These are phyloP conservation scores for Yponomeuta plumbellus DNA, from an alignment of 2,888 invertebrate species.

Conservation along the genomic window DNA sequence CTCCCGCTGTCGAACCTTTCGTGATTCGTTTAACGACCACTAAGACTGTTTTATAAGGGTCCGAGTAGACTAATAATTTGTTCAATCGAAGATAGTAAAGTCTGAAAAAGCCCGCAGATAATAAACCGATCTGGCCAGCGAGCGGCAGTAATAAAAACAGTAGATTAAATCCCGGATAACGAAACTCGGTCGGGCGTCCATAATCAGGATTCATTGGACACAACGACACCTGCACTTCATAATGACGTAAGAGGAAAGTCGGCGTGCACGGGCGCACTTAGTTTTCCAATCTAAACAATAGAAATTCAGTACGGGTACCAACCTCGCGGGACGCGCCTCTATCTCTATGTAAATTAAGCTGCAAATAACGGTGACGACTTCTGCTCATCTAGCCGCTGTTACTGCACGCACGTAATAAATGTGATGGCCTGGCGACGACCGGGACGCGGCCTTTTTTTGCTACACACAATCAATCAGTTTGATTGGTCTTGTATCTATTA, in stretches of 20 bases:
- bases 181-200: neutral
- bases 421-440: slow-evolving; percentile 20
- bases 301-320: slow-evolving; percentile 72
- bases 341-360: slow-evolving; percentile 75
- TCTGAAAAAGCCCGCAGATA: neutral
- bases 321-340: slow-evolving; percentile 67
- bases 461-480: slow-evolving; percentile 18
- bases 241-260: slow-evolving; percentile 67
- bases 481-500: slow-evolving; percentile 17
- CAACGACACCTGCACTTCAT: slow-evolving; percentile 42
- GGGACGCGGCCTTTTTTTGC: slow-evolving; percentile 24
- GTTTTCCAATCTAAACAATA: slow-evolving; percentile 77
- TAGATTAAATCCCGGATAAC: neutral
- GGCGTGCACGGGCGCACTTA: slow-evolving; percentile 53
- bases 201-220: slow-evolving; percentile 18
- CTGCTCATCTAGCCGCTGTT: slow-evolving; percentile 50
- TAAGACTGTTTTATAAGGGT: too few relatives aligned
- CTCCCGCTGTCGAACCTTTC: too few relatives aligned
- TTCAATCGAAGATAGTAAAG: neutral
- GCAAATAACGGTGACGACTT: slow-evolving; percentile 65
- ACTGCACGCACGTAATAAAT: slow-evolving; percentile 39
- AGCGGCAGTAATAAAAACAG: neutral
- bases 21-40: too few relatives aligned
- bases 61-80: neutral
- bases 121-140: neutral